Conservation (phyloP, 1,140 invertebrate genomes). For the Magallana angulata region DNA sequence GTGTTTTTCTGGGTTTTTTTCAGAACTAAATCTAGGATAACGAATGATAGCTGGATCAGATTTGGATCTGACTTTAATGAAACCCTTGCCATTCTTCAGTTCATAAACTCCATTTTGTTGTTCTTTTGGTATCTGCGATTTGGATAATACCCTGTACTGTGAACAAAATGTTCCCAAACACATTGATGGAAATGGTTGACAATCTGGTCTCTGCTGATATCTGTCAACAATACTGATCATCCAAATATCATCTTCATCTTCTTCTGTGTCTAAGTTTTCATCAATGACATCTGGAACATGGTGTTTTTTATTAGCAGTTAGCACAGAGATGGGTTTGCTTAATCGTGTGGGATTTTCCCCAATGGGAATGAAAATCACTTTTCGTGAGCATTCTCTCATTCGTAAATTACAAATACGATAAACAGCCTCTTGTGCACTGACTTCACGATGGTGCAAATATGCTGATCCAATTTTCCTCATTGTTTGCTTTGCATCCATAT, state of each 20-base stretch:
- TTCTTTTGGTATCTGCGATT: not conserved
- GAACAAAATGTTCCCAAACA: slow-evolving; percentile 31
- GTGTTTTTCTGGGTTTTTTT: not conserved
- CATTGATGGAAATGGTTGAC: not conserved
- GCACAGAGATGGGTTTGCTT: not conserved
- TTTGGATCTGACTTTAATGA: not conserved
- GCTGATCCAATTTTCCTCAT: slow-evolving; percentile 46
- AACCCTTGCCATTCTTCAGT: not conserved
- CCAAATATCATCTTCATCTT: slow-evolving; percentile 31
- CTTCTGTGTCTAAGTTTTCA: not conserved
- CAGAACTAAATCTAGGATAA: not conserved
- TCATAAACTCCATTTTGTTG: not conserved
- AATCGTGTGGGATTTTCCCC: slow-evolving; percentile 11
- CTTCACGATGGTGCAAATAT: slow-evolving; percentile 41
- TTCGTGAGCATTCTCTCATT: slow-evolving; percentile 46
- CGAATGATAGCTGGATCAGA: not conserved
- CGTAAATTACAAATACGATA: slow-evolving; percentile 39
- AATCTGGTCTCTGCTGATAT: slow-evolving; percentile 27
- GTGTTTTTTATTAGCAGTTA: not conserved
- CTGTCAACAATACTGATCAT: slow-evolving; percentile 30
- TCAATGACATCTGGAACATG: too few species aligned
- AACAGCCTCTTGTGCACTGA: slow-evolving; percentile 52
- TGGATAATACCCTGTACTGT: not conserved
- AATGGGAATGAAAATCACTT: slow-evolving; percentile 42
- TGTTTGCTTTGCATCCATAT: slow-evolving; percentile 52